These are phyloP conservation scores for Ptychadena robeensis DNA, from an alignment of 2,797 vertebrate species.

Conservation along the genomic window DNA sequence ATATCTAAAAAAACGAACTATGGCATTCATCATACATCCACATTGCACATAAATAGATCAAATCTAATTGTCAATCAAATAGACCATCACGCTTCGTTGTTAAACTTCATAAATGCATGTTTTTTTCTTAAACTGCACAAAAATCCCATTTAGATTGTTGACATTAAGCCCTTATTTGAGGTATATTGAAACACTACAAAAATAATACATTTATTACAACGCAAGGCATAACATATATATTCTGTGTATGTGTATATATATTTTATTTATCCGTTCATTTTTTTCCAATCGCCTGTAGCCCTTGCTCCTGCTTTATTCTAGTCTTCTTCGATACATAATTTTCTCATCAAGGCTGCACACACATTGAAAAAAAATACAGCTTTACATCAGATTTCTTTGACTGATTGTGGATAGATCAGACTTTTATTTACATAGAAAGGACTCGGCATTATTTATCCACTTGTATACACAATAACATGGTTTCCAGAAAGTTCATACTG, in stretches of 20 bases:
- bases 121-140: neutral
- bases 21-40: neutral
- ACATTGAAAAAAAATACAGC: neutral
- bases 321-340: neutral
- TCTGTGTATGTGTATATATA: too few relatives aligned
- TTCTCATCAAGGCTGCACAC: neutral
- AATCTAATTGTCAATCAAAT: neutral
- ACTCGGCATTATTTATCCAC: neutral
- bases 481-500: neutral
- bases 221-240: too few relatives aligned
- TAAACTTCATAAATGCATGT: neutral
- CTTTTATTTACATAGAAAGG: neutral
- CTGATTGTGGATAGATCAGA: neutral
- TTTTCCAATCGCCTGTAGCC: too few relatives aligned
- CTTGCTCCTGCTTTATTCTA: too few relatives aligned
- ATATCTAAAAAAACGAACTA: neutral
- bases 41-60: neutral
- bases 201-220: too few relatives aligned
- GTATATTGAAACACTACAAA: neutral
- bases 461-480: neutral
- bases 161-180: neutral
- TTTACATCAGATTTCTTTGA: neutral
- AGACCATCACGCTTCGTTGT: neutral
- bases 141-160: neutral
- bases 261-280: too few relatives aligned